Conservation (phyloP, 2,113 vertebrate species). For the Leptocoma aspasia region DNA sequence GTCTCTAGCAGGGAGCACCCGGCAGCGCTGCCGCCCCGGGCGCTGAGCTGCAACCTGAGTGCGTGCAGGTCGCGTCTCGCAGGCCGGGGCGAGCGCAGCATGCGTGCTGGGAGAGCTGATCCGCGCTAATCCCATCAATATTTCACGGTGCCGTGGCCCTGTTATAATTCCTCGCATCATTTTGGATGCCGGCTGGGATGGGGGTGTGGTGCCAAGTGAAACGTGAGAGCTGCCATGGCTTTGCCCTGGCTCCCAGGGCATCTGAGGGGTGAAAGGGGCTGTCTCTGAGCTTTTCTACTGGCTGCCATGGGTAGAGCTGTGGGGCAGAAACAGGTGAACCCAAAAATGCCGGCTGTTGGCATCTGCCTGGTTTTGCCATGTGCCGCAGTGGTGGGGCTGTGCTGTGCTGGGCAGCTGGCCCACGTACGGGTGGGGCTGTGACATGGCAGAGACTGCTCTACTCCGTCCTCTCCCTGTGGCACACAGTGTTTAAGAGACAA, state of each 20-base stretch:
- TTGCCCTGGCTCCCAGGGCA: background rate
- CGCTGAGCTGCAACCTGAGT: background rate
- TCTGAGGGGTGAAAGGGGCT: background rate
- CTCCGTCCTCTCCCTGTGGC: background rate
- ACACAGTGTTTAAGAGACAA: background rate
- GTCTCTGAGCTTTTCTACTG: background rate
- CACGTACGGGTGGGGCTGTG: background rate
- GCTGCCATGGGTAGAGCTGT: fast-evolving
- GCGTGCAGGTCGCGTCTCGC: fast-evolving
- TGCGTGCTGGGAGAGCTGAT: slow-evolving; percentile 22
- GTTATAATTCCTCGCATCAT: background rate
- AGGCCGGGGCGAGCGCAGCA: background rate
- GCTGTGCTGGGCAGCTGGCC: background rate
- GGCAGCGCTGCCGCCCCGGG: fast-evolving
- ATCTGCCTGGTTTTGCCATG: fast-evolving
- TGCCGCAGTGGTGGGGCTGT: background rate
- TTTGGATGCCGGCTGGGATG: background rate
- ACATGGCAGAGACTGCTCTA: background rate
- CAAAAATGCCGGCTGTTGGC: fast-evolving
- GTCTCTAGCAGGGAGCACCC: background rate
- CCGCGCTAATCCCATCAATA: slow-evolving; percentile 41
- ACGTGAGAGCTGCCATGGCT: background rate
- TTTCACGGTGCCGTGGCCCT: background rate
- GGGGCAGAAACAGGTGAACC: background rate
- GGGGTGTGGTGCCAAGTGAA: background rate